Conservation (phyloP, 2,113 vertebrate genomes). For the Neogobius melanostomus region DNA sequence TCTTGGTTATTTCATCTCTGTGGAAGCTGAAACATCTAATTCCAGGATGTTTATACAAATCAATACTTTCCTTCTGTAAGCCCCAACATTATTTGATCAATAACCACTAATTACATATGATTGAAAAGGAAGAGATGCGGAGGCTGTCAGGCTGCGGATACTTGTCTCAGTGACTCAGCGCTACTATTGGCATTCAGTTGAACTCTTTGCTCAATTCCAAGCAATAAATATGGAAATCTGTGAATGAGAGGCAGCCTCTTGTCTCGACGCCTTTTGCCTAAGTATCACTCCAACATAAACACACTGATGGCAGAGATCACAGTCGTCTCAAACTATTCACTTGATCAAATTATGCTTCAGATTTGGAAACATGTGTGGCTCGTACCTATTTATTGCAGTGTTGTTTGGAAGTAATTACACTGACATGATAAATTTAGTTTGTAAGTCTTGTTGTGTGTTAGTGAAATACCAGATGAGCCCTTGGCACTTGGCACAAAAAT, state of each 20-base stretch:
- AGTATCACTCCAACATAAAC: slow-evolving; percentile 73
- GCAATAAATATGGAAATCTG: slow-evolving; percentile 82
- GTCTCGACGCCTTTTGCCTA: slow-evolving; percentile 64
- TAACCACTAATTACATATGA: slow-evolving; percentile 6
- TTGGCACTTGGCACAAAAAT: slow-evolving; percentile 59
- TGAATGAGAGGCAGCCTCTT: slow-evolving; percentile 70
- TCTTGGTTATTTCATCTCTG: background rate
- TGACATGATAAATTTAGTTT: slow-evolving; percentile 46
- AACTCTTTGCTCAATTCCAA: slow-evolving; percentile 75
- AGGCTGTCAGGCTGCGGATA: slow-evolving; percentile 13
- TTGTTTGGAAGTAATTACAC: slow-evolving; percentile 30
- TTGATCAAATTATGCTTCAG: slow-evolving; percentile 31
- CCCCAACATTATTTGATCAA: background rate
- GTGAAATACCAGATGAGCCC: slow-evolving; percentile 47
- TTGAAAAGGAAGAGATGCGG: background rate
- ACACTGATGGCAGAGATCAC: slow-evolving; percentile 61
- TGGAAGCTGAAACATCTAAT: slow-evolving; percentile 2
- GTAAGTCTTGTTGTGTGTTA: slow-evolving; percentile 26
- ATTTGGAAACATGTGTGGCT: slow-evolving; percentile 33
- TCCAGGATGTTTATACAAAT: slow-evolving; percentile 1
- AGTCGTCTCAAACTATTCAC: slow-evolving; percentile 46
- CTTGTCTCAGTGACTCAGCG: slow-evolving; percentile 63
- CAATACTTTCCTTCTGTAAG: slow-evolving; percentile 8
- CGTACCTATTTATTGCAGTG: slow-evolving; percentile 12
- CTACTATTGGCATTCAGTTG: slow-evolving; percentile 73